Base-by-base conservation (phyloP, 2,888 invertebrate species). In the Polydrusus tereticollis region DNA sequence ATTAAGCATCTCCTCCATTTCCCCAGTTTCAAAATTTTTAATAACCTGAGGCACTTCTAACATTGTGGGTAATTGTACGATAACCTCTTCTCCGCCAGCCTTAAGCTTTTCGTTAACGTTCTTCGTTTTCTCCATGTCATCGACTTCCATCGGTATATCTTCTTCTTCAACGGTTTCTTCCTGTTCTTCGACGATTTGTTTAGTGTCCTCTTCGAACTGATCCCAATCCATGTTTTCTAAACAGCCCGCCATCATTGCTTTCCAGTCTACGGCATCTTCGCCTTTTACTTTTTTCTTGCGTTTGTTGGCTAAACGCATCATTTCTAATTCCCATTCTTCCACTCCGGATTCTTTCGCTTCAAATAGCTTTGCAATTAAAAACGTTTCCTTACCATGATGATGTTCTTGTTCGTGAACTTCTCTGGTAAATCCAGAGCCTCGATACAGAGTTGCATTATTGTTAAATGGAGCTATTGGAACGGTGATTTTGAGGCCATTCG, bases 121-220 rank as follows among this genome's bases (percentile, higher is more conserved):
- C 18, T 86, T 85, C 0, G 92, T 91, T 80, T 88, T 88, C 73
- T 86, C 85, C 81, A 92, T 86, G 52, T 89, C 87, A 76, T 89
- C 87, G 10, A 87, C 82, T 6, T 88, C 82, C 78, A 92, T 87
- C 0, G 83, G 84, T 57, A 84, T 84, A 69, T 84, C 75, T 69
- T 83, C 84, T 52, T 82, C 82, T 68, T 81, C 82, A 8, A 84
- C 82, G 1, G 79, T 87, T 77, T 87, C 89, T 78, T 92, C 91
- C 82, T 91, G 91, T 72, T 90, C 92, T 84, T 93, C 93, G 76
- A 92, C 91, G 4, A 90, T 92, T 57, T 90, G 87, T 78, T 87
- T 90, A 77, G 92, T 92, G 80, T 93, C 93, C 69, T 90, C 92
- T 85, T 93, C 93, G 82, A 93, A 93, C 69, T 84, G 82, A 71